Evolutionary conservation across 37 sponge, comb jelly and placozoan genomes (phyloP), one percentile per base, ranked within the genome.

Genomic region (Cladorhizidae sp.): DNA sequence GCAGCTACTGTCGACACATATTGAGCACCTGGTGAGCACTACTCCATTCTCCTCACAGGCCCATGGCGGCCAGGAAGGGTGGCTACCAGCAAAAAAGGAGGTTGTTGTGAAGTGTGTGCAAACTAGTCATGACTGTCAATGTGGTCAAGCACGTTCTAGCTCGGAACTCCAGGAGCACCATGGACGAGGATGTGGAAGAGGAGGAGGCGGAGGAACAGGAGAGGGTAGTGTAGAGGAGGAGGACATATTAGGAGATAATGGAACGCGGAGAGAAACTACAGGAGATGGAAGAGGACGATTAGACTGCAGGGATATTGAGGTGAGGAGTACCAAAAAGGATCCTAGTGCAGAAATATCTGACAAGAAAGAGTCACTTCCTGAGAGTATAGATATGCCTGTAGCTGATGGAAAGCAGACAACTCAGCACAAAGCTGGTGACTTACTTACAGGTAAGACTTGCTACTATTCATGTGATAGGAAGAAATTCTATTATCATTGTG

Each of bases 171-270:
- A 28, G 29, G 5, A 61, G 25, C 62, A 61, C 12, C 12, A 17
- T 6, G 12, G 29, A 3, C 62, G 11, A 72, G 82, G 54, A 20
- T 31, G 62, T 14, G 23, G 8, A 45, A 9, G 49, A 45, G 49
- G 49, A 45, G 49, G 49, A 45, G 8, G 9, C 49, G 9, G 41
- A 51, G 40, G 69, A 54, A 50, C 0, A 52, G 81, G 31, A 32
- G 69, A 69, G n/a, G n/a, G n/a, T n/a, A n/a, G n/a, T n/a, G n/a
- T n/a, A 70, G 81, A 8, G 56, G 40, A 63, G 57, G 72, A 37
- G 72, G 39, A 33, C n/a, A n/a, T n/a, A n/a, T n/a, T n/a, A n/a
- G n/a, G n/a, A n/a, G n/a, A n/a, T n/a, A n/a, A n/a, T n/a, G n/a
- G n/a, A n/a, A n/a, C n/a, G n/a, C 17, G 33, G 37, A 32, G n/a